Evolutionary conservation across 2,113 vertebrate species (phyloP), one percentile per base, ranked within the genome.

Genomic region (Phalacrocorax pelagicus): DNA sequence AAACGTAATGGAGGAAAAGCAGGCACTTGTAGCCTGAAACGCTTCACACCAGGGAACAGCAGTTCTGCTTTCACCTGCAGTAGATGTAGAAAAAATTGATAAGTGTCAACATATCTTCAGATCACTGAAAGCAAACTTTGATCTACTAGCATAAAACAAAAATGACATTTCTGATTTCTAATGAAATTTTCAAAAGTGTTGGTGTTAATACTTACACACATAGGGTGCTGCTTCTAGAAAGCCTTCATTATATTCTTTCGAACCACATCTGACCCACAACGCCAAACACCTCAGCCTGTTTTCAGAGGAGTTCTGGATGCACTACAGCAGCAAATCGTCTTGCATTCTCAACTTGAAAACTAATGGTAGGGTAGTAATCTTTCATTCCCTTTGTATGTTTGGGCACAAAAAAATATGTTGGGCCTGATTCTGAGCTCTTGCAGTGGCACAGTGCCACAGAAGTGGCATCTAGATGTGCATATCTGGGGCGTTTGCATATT

Each of bases 401-500:
- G 67, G 63, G 51, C 42, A 88, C 29, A 78, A 81, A 84, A 78
- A 81, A 84, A 27, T 47, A 74, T 2, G 34, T 51, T 34, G 29
- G 29, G 47, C 72, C 65, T 62, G 47, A 81, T 80, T 82, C 66
- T 72, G 77, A 81, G 81, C 24, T 83, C 30, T n/a, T 47, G 34
- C 58, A 80, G 7, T 69, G 51, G 74, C 75, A 83, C 32, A 38
- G 20, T 42, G 59, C 55, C 55, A 74, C 38, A 30, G 52, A 73
- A 92, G 26, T 55, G 47, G 40, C 71, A 92, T 87, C 61, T 79
- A 81, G 42, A 88, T 58, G 32, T 66, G 74, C 36, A 1, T 63
- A 89, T 84, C n/a, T 95, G 44, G 91, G 66, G 27, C 27, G 79
- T 91, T 81, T 87, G 70, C 84, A 90, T 89, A 79, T 52, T 94